A percentile compares a stretch with the other conserved stretches of the same genome.
Evolutionary conservation across 2,888 invertebrate genomes (phyloP).

Genomic region (Erannis defoliaria): DNA sequence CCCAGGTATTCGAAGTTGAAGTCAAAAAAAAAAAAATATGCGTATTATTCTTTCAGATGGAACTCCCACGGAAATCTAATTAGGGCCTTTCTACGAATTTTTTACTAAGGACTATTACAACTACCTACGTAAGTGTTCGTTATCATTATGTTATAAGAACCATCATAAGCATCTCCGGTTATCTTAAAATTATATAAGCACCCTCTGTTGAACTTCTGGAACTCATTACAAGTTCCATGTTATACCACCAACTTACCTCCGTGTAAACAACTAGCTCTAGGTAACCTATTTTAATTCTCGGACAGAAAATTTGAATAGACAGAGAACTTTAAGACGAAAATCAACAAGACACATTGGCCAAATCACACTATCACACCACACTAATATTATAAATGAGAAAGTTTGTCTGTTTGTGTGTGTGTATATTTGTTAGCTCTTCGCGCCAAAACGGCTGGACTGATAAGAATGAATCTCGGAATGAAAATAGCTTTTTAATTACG

Average conservation of each 20-base stretch:
- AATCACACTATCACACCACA: neutral
- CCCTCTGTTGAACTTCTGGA: constrained; percentile 23
- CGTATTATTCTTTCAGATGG: too few species aligned
- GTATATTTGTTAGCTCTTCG: too few species aligned
- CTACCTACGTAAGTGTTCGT: neutral
- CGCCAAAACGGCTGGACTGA: too few species aligned
- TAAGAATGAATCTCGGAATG: too few species aligned
- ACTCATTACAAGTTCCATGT: constrained; percentile 31
- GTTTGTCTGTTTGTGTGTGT: neutral
- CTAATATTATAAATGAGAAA: neutral
- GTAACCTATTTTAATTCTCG: constrained; percentile 17
- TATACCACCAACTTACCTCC: constrained; percentile 18
- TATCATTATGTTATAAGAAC: constrained; percentile 6
- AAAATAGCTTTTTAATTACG: too few species aligned
- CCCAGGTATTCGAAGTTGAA: too few species aligned
- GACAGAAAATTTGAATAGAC: neutral
- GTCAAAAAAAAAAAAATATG: too few species aligned
- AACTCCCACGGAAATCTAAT: too few species aligned
- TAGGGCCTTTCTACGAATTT: too few species aligned
- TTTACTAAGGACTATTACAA: too few species aligned
- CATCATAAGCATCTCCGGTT: constrained; percentile 10
- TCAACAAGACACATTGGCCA: neutral
- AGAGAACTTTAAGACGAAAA: neutral
- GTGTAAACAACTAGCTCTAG: constrained; percentile 22
- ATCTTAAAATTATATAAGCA: constrained; percentile 19